phyloP scores from a whole-genome alignment of 2,888 invertebrate species.

The Scaptomyza reducta region DNA sequence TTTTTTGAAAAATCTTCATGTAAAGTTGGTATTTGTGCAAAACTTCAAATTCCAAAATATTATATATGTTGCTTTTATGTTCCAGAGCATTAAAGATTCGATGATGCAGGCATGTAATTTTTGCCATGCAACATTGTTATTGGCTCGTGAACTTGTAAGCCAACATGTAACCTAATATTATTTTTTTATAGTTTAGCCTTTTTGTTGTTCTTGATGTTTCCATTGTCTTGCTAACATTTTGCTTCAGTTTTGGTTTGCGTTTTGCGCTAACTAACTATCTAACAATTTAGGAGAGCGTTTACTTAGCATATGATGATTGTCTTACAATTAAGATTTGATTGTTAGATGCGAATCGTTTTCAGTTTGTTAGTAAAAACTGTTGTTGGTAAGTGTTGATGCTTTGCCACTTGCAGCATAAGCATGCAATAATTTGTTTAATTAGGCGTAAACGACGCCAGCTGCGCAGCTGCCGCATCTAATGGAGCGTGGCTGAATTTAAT shows the following conservation, averaged over 20 bases:
- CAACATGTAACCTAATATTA: constrained; percentile 65
- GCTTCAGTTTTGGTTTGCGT: constrained; percentile 29
- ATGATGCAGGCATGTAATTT: background rate
- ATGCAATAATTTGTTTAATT: constrained; percentile 79
- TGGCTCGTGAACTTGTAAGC: constrained; percentile 72
- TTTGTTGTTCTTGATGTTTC: constrained; percentile 25
- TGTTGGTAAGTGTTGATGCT: constrained; percentile 27
- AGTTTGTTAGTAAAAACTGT: constrained; percentile 27
- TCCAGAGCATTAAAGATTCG: constrained; percentile 35
- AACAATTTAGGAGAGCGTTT: constrained; percentile 40
- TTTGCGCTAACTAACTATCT: constrained; percentile 61
- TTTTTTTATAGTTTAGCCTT: constrained; percentile 29
- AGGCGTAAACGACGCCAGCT: constrained; percentile 68
- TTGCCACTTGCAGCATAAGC: constrained; percentile 62
- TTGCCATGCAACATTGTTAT: constrained; percentile 41
- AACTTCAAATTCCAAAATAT: too few species aligned
- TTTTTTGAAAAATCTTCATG: too few species aligned
- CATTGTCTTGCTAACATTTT: constrained; percentile 47
- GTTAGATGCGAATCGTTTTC: constrained; percentile 51
- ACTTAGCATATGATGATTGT: constrained; percentile 55
- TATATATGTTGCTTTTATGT: background rate
- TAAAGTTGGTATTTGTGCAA: too few species aligned
- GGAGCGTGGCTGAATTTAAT: constrained; percentile 75
- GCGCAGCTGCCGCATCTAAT: constrained; percentile 62
- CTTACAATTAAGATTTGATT: constrained; percentile 75